These are phyloP conservation scores for Brachionus rubens DNA, from an alignment of 1,140 invertebrate genomes.

Conservation along the genomic window DNA sequence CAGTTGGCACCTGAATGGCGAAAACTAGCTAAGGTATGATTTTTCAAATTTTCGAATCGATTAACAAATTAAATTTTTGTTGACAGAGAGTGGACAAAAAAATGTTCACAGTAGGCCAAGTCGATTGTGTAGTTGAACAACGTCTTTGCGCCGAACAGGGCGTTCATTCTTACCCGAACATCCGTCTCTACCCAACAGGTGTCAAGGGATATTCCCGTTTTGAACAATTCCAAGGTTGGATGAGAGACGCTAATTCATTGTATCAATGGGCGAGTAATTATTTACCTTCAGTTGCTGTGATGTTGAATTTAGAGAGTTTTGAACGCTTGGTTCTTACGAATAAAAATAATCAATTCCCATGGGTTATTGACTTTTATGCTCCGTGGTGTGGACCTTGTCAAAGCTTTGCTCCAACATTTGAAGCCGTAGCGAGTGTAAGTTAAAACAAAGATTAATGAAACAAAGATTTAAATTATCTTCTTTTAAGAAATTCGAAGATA, in stretches of 20 bases:
- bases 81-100: slow-evolving; percentile 56
- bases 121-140: slow-evolving; percentile 68
- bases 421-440: slow-evolving; percentile 66
- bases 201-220: slow-evolving; percentile 58
- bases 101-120: slow-evolving; percentile 67
- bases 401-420: slow-evolving; percentile 69
- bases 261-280: slow-evolving; percentile 66
- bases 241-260: slow-evolving; percentile 65
- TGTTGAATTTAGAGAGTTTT: slow-evolving; percentile 50
- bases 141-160: slow-evolving; percentile 65
- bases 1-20: slow-evolving; percentile 67
- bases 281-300: slow-evolving; percentile 62
- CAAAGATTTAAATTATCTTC: slow-evolving; percentile 9
- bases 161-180: slow-evolving; percentile 69
- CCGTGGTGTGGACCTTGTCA: slow-evolving; percentile 74
- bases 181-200: slow-evolving; percentile 68
- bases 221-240: slow-evolving; percentile 66
- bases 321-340: slow-evolving; percentile 58
- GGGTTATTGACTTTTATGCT: slow-evolving; percentile 72
- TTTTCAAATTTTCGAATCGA: slow-evolving; percentile 49
- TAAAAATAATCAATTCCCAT: slow-evolving; percentile 59
- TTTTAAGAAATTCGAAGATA: slow-evolving; percentile 62
- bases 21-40: slow-evolving; percentile 61
- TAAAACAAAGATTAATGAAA: too few relatives aligned
- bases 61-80: slow-evolving; percentile 49